Base-by-base conservation (phyloP, 2,797 vertebrate genomes). In the Sebastes minor region DNA sequence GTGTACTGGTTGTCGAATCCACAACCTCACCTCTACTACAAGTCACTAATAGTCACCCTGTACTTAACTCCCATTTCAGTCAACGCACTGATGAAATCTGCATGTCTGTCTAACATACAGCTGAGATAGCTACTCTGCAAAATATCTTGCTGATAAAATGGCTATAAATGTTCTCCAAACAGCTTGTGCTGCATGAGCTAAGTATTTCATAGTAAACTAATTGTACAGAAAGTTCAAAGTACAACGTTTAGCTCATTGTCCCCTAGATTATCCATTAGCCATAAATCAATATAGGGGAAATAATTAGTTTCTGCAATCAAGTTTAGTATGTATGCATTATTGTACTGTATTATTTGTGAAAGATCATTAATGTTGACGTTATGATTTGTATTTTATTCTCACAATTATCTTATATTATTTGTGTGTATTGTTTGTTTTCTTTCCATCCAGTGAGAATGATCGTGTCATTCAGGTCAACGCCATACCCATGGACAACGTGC, bases 401-500 rank as follows among this genome's bases (percentile, higher is more conserved):
- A 64, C 1, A 28, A 9, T 25, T 18, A 6, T 46, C 42, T 25
- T 52, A 23, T 49, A 62, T 53, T 60, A 23, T 46, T 57, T 61
- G 5, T 78, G 16, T 81, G 13, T 52, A 5, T 71, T 69, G 73
- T 75, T 27, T 16, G 28, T 65, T 61, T 63, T 65, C 0, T 38
- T 38, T 38, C 1, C 38, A 22, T 82, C 25, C 93, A 99, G 97
- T 90, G 97, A 98, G 94, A 97, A 97, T 73, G 98, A 99, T 83
- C 95, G 98, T 1, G 98, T 99, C 79, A 93, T 99, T 82, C 96
- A 96, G 86, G 98, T 99, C 87, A 99, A 99, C 5, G 93, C 96
- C 78, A 96, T 96, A 71, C 80, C 96, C 5, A 98, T 99, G 98
- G 97, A 99, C 83, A 97, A 97, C 3, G 98, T 99, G 89, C 95